A percentile compares a stretch with the other conserved stretches of the same genome.
phyloP scores from a whole-genome alignment of 2,888 invertebrate genomes.

The Uropetala carovei region DNA sequence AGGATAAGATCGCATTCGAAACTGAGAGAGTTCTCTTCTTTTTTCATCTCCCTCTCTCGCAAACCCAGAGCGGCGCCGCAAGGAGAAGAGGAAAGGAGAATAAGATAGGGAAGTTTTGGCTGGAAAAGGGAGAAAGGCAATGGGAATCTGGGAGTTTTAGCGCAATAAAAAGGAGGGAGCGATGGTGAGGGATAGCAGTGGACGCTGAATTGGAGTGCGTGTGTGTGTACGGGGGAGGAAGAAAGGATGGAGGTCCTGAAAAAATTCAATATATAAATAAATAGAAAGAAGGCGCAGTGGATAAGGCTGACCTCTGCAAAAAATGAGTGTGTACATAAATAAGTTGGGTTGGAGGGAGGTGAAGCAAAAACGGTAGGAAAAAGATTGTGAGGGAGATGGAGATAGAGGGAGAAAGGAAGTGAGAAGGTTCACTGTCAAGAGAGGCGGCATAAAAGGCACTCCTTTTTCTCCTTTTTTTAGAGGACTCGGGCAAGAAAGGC shows the following conservation, averaged over 20 bases:
- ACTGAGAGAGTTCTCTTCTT: neutral
- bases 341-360: neutral
- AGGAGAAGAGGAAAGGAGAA: neutral
- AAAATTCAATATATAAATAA: neutral
- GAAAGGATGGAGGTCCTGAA: too few species aligned
- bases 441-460: too few species aligned
- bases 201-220: neutral
- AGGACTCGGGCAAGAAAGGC: too few species aligned
- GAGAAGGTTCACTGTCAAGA: too few species aligned
- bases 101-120: neutral
- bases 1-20: neutral
- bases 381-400: too few species aligned
- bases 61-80: neutral
- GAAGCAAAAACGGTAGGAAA: too few species aligned
- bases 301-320: conserved; percentile 24
- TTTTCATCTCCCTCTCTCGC: neutral
- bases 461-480: too few species aligned
- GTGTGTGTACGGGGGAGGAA: neutral
- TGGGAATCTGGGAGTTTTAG: conserved; percentile 8
- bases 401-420: too few species aligned
- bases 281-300: neutral
- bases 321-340: neutral
- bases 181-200: neutral
- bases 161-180: neutral
- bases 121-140: too few species aligned